Percentiles rank a stretch among this genome's conserved stretches.
phyloP scores from a whole-genome alignment of 2,113 vertebrate genomes.

The Pseudois nayaur region DNA sequence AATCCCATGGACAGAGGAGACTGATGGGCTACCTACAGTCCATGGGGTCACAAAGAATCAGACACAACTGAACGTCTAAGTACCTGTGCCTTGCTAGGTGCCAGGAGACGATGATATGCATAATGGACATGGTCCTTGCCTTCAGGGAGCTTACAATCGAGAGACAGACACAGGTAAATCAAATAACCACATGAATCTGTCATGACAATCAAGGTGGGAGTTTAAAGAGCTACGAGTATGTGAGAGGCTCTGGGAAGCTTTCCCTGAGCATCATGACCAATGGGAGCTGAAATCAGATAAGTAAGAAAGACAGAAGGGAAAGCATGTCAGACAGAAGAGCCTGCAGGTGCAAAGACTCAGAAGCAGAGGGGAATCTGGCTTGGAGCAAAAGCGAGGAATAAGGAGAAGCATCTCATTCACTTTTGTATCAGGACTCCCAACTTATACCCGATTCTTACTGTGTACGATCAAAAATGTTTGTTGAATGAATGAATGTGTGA shows the following conservation, averaged over 20 bases:
- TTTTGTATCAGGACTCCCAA: background rate
- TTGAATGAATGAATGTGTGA: background rate
- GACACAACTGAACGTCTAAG: background rate
- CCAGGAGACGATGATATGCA: background rate
- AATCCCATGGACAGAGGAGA: background rate
- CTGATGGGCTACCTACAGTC: background rate
- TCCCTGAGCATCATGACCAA: fast-evolving
- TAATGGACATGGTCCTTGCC: background rate
- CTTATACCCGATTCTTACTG: background rate
- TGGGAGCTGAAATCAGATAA: background rate
- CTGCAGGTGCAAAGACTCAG: background rate
- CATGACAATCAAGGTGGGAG: background rate
- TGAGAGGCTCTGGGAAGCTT: background rate
- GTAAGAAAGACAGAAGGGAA: background rate
- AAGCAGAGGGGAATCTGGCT: background rate
- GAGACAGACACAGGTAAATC: background rate
- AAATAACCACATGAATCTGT: background rate
- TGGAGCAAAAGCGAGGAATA: background rate
- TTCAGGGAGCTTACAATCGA: background rate
- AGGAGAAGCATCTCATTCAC: background rate
- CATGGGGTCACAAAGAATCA: background rate
- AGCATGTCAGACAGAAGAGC: background rate
- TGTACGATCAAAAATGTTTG: background rate
- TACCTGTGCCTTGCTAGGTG: background rate
- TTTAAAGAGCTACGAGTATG: background rate